These are phyloP conservation scores for Chiloscyllium punctatum DNA, from an alignment of 2,797 vertebrate species.

Conservation along the genomic window DNA sequence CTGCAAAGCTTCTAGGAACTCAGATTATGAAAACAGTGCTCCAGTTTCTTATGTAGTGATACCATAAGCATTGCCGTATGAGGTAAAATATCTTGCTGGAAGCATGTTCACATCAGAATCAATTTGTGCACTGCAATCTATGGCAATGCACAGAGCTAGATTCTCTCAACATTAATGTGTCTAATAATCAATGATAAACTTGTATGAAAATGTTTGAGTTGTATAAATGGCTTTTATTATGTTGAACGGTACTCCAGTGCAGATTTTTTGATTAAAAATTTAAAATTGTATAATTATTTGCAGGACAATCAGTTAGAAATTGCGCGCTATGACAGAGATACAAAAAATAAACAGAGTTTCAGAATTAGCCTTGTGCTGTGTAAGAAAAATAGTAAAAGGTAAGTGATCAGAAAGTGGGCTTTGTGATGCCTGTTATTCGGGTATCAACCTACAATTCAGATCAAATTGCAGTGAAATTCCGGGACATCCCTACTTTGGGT, in stretches of 20 bases:
- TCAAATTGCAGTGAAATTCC: not conserved
- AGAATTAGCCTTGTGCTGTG: not conserved
- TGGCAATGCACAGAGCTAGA: not conserved
- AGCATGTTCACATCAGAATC: too few relatives aligned
- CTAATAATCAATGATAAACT: not conserved
- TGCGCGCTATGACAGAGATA: not conserved
- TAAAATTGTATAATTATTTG: not conserved
- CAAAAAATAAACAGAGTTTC: not conserved
- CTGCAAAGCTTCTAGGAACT: not conserved
- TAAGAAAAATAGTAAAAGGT: not conserved
- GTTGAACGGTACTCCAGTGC: not conserved
- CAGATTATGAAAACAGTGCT: not conserved
- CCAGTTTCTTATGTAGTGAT: too few relatives aligned
- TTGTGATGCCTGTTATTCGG: not conserved
- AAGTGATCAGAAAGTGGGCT: not conserved
- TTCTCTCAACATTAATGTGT: not conserved
- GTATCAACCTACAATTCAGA: not conserved
- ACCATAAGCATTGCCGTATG: too few relatives aligned
- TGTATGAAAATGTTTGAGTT: not conserved
- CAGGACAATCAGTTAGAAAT: not conserved
- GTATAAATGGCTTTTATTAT: not conserved
- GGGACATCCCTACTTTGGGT: not conserved
- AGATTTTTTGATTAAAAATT: not conserved
- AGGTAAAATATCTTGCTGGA: too few relatives aligned
- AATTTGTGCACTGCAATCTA: too few relatives aligned